Base-by-base conservation (phyloP, 2,888 invertebrate species). In the Rhagonycha lutea region DNA sequence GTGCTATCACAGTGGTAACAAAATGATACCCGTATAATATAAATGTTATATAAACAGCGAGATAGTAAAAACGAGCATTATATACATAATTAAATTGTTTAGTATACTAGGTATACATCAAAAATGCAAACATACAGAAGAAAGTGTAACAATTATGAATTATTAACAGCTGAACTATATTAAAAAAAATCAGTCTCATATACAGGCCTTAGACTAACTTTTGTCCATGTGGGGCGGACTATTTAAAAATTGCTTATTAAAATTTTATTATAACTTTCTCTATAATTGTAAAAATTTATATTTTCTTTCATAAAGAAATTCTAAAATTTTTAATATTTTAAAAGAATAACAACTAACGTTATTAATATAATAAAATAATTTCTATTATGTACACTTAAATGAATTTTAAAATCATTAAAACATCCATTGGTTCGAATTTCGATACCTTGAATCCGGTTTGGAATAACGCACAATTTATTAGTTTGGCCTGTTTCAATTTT, bases 141-240 rank as follows among this genome's bases (percentile, higher is more conserved):
- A 71, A 72, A 69, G 74, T 78, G 72, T 78, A 78, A 76, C 74
- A 76, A 76, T 70, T 73, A 72, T 47, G n/a, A n/a, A n/a, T 47
- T 72, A 14, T 65, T 65, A 65, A 65, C 63, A 80, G 73, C 73
- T 78, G 74, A 74, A 77, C 67, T 69, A 72, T 69, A 83, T 84
- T 83, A 83, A 84, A 83, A 83, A 83, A 84, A 84, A 84, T 84
- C 84, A 84, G 84, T 84, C 84, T 84, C 83, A 83, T 83, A 76
- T 83, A 82, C 83, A 83, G 81, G 81, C 82, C 80, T 81, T 82
- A 79, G 74, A 69, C 72, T 70, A 75, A 80, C 76, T 73, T 77
- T 71, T 62, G 68, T 72, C 68, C 71, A 60, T 61, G 14, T 63
- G 60, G 71, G 72, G 76, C 69, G 71, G 71, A 69, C 28, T 62